phyloP scores from a whole-genome alignment of 2,113 vertebrate species.

The Brevimyrus niger region DNA sequence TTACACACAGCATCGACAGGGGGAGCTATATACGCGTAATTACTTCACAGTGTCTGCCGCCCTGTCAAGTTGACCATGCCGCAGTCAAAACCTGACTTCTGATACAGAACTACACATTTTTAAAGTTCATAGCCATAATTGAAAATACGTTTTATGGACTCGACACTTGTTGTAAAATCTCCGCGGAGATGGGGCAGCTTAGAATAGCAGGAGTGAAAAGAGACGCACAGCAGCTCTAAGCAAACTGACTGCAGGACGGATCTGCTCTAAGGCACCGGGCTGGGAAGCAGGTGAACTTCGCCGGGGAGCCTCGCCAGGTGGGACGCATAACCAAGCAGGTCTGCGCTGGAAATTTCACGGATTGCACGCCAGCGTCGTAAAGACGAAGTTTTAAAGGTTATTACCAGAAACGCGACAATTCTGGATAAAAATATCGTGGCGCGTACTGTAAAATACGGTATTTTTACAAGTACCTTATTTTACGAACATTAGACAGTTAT shows the following conservation, averaged over 20 bases:
- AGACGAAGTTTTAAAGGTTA: background rate
- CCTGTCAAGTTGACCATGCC: background rate
- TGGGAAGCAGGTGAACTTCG: background rate
- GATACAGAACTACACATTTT: background rate
- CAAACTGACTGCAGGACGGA: background rate
- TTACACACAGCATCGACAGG: background rate
- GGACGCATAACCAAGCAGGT: background rate
- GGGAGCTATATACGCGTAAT: background rate
- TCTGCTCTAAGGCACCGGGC: background rate
- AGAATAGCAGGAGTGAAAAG: background rate
- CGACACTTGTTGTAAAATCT: background rate
- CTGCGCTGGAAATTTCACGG: background rate
- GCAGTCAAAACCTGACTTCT: background rate
- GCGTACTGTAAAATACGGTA: background rate
- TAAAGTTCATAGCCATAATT: background rate
- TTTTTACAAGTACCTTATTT: background rate
- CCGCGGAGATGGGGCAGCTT: background rate
- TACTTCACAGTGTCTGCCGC: background rate
- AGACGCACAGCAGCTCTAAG: background rate
- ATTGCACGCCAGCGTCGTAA: background rate
- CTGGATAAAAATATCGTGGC: background rate
- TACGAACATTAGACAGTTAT: background rate
- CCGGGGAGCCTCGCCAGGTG: background rate
- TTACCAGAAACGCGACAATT: background rate
- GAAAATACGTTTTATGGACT: background rate